Percentiles rank a stretch among this genome's conserved stretches.
These are phyloP conservation scores for Bemisia tabaci DNA, from an alignment of 1,140 invertebrate genomes.

Conservation along the genomic window DNA sequence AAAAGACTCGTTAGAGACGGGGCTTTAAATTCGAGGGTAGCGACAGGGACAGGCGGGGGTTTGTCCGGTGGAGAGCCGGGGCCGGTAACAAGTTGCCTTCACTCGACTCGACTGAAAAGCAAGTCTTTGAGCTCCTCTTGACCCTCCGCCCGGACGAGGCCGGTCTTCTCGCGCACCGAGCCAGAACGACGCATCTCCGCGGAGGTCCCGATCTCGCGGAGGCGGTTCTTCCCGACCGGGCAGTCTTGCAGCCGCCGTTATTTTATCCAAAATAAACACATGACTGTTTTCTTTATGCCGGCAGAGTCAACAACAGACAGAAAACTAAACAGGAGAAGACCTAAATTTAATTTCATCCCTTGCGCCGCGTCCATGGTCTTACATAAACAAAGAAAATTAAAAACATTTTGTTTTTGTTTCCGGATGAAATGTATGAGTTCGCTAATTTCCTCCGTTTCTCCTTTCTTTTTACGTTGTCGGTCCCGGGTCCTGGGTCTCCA, in stretches of 20 bases:
- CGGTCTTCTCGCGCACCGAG: no score
- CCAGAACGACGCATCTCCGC: no score
- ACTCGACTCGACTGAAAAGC: not conserved
- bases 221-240: no score
- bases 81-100: no score
- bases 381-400: not conserved
- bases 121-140: not conserved
- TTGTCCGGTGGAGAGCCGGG: no score
- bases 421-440: not conserved
- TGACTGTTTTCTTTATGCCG: not conserved
- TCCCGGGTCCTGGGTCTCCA: not conserved
- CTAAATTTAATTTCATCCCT: not conserved
- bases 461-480: not conserved
- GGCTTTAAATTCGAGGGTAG: not conserved
- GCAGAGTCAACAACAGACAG: not conserved
- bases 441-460: not conserved
- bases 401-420: not conserved
- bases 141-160: not conserved
- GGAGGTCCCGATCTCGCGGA: no score
- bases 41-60: not conserved
- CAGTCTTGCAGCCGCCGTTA: not conserved
- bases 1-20: not conserved
- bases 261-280: not conserved
- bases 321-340: not conserved
- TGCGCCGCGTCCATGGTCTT: not conserved